Evolutionary conservation across 2,888 invertebrate genomes (phyloP), one percentile per base, ranked within the genome.

Genomic region (Dendrolimus pini): DNA sequence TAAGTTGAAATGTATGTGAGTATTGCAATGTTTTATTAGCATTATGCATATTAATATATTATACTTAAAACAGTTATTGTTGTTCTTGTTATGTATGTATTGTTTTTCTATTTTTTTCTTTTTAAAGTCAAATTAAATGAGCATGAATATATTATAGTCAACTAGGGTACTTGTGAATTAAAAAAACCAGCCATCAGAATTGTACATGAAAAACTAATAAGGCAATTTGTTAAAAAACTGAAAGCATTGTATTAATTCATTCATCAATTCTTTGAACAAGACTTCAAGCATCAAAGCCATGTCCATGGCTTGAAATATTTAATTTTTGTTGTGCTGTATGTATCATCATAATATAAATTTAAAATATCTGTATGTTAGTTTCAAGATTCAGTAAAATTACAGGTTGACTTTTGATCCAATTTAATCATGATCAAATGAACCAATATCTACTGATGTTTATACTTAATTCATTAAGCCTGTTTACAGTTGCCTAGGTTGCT

Each of bases 71-170:
- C 69, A 61, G 65, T 71, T 74, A 65, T 65, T 67, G 71, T 75
- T 77, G 64, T 62, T 61, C 60, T 71, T 72, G 62, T 73, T 74
- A 66, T 62, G 62, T 64, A 61, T 66, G 63, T 58, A 59, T 58
- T 41, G 57, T 58, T 60, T 61, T 58, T 54, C 61, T 69, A 66
- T 69, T 58, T 66, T 69, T 58, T 54, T 60, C 57, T 65, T 65
- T 68, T 70, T 62, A 56, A 66, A 73, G 71, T 75, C 68, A 75
- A 75, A 76, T 72, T 73, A 58, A 70, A 71, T 73, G 69, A 73
- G 72, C 77, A 12, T 30, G 30, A 30, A 30, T 30, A 30, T 30
- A 30, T 30, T 47, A 47, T 47, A 10, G 47, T 47, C 12, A 47
- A 47, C 47, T 12, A 47, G 47, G 47, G 47, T 47, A 47, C 2